phyloP scores from a whole-genome alignment of 2,888 invertebrate species.

The Kryphioiulus occultus region DNA sequence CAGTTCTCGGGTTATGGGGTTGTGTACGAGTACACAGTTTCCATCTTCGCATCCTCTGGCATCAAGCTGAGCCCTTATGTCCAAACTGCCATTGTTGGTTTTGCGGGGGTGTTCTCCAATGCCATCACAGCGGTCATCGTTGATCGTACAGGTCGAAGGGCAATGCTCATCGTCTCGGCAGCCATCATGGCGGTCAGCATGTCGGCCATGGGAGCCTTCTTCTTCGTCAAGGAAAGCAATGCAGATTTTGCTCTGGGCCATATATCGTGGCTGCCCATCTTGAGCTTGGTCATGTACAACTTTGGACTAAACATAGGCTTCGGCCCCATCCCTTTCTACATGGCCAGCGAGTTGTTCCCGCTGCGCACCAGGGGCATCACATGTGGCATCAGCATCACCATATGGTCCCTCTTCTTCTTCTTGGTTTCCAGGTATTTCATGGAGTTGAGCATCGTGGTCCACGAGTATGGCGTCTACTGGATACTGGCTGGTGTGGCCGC shows the following conservation, averaged over 20 bases:
- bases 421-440: conserved; percentile 44
- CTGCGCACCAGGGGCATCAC: conserved; percentile 26
- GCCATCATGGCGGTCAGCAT: conserved; percentile 50
- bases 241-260: neutral
- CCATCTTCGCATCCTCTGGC: conserved; percentile 54
- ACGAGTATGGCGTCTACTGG: conserved; percentile 50
- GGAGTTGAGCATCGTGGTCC: conserved; percentile 12
- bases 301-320: conserved; percentile 45
- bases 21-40: conserved; percentile 54
- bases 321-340: conserved; percentile 49
- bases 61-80: conserved; percentile 51
- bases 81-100: conserved; percentile 54
- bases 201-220: conserved; percentile 39
- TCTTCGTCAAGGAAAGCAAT: conserved; percentile 42
- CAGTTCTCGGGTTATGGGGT: conserved; percentile 55
- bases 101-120: conserved; percentile 44
- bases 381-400: conserved; percentile 46
- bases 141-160: conserved; percentile 52
- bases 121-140: conserved; percentile 45
- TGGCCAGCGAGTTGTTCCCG: conserved; percentile 48
- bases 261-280: conserved; percentile 60
- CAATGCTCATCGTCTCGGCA: conserved; percentile 53
- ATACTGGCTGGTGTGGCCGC: conserved; percentile 44
- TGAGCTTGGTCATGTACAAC: conserved; percentile 45
- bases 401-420: conserved; percentile 44